Evolutionary conservation across 2,888 invertebrate species (phyloP).

Genomic region (Caenorhabditis auriculariae): DNA sequence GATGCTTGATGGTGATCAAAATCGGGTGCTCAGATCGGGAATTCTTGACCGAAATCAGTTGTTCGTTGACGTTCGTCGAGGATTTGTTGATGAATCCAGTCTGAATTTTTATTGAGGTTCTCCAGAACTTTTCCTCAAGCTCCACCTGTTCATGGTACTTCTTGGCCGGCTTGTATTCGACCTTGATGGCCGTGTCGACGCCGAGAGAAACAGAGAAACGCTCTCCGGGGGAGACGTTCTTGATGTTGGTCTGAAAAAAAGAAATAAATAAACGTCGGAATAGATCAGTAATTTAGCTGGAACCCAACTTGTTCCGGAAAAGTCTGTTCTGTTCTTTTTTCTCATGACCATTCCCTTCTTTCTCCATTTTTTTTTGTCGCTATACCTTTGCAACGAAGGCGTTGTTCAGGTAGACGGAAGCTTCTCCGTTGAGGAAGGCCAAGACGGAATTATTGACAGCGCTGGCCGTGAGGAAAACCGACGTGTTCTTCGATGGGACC

Average conservation of each 20-base stretch:
- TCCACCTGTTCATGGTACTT: slow-evolving; percentile 63
- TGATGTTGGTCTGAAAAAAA: slow-evolving; percentile 48
- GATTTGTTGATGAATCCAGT: slow-evolving; percentile 42
- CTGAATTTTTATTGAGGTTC: too few relatives aligned
- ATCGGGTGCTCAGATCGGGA: slow-evolving; percentile 31
- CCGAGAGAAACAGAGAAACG: slow-evolving; percentile 65
- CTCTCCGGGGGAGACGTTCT: slow-evolving; percentile 64
- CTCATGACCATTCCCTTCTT: too few relatives aligned
- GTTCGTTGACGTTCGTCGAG: slow-evolving; percentile 40
- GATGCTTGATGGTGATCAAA: slow-evolving; percentile 45
- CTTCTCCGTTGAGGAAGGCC: slow-evolving; percentile 46
- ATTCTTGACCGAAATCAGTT: slow-evolving; percentile 48
- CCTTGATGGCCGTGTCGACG: slow-evolving; percentile 64
- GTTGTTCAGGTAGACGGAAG: slow-evolving; percentile 51
- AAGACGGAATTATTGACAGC: slow-evolving; percentile 46
- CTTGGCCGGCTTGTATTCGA: slow-evolving; percentile 64
- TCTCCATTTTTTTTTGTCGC: too few relatives aligned
- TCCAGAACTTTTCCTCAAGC: too few relatives aligned
- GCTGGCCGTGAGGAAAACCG: slow-evolving; percentile 50
- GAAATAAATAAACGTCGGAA: too few relatives aligned
- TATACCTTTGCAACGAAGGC: slow-evolving; percentile 50
- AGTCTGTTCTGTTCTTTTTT: too few relatives aligned
- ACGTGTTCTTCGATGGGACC: slow-evolving; percentile 60
- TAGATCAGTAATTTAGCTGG: neutral
- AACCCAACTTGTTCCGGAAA: too few relatives aligned